Conservation (phyloP, 1,140 invertebrate genomes). For the Bombus sibiricus region DNA sequence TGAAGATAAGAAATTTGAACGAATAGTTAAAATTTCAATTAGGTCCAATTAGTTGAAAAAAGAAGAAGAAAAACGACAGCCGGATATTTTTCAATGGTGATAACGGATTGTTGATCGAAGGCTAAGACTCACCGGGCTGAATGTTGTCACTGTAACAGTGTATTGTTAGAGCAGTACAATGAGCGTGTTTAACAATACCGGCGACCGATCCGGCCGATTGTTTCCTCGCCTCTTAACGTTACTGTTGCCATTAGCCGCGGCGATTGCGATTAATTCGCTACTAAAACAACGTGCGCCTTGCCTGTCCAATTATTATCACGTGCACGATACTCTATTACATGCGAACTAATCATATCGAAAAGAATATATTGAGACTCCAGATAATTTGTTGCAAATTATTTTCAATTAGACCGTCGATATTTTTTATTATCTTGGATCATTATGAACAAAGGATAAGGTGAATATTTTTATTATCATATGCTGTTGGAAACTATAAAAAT, state of each 20-base stretch:
- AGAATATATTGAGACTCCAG: background rate
- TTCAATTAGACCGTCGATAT: background rate
- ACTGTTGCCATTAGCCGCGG: constrained; percentile 56
- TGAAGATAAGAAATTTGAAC: background rate
- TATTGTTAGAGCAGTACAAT: constrained; percentile 77
- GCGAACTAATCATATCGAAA: background rate
- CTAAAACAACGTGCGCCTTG: constrained; percentile 32
- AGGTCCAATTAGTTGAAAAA: background rate
- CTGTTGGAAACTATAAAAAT: constrained; percentile 1
- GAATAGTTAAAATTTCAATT: background rate
- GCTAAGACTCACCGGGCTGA: constrained; percentile 53
- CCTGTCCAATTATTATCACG: constrained; percentile 46
- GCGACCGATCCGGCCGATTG: constrained; percentile 69
- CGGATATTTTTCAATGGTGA: constrained; percentile 74
- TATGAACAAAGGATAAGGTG: background rate
- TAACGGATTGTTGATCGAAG: constrained; percentile 72
- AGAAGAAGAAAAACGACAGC: constrained; percentile 26
- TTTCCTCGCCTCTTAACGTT: constrained; percentile 62
- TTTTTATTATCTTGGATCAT: background rate
- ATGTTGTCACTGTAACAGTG: constrained; percentile 72
- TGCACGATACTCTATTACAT: constrained; percentile 26
- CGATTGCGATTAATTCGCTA: constrained; percentile 35
- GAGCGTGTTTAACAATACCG: constrained; percentile 73
- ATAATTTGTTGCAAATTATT: background rate
- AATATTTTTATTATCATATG: background rate